These are phyloP conservation scores for Nicator chloris DNA, from an alignment of 2,113 vertebrate genomes.

Conservation along the genomic window DNA sequence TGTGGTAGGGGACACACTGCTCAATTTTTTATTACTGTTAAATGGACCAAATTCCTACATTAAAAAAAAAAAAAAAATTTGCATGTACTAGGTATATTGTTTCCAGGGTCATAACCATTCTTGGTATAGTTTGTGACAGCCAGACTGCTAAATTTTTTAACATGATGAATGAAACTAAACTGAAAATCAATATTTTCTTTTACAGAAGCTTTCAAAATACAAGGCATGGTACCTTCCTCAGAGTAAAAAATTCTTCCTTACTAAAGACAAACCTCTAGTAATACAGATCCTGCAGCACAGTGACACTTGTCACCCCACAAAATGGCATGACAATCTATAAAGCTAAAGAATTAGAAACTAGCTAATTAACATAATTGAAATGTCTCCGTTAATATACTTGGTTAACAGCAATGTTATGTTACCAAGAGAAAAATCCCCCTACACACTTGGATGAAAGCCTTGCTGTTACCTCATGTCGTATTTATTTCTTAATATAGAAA, in stretches of 20 bases:
- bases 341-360: constrained; percentile 7
- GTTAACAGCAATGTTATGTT: constrained; percentile 5
- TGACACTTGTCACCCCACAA: neutral
- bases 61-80: neutral
- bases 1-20: neutral
- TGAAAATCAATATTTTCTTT: constrained; percentile 17
- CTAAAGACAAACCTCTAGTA: neutral
- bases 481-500: constrained; percentile 35
- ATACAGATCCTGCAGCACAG: neutral
- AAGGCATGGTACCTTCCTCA: neutral
- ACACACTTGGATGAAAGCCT: constrained; percentile 12
- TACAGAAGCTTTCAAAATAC: neutral
- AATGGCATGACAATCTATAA: neutral
- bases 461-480: neutral
- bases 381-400: neutral
- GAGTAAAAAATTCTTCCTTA: neutral
- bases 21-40: neutral
- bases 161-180: neutral
- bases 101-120: neutral
- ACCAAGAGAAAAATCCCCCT: neutral
- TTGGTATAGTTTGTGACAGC: neutral
- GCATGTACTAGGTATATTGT: neutral
- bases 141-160: neutral
- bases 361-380: constrained; percentile 34
- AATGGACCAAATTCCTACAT: neutral